Conservation (phyloP, 2,888 invertebrate genomes). For the Dasypolia templi region DNA sequence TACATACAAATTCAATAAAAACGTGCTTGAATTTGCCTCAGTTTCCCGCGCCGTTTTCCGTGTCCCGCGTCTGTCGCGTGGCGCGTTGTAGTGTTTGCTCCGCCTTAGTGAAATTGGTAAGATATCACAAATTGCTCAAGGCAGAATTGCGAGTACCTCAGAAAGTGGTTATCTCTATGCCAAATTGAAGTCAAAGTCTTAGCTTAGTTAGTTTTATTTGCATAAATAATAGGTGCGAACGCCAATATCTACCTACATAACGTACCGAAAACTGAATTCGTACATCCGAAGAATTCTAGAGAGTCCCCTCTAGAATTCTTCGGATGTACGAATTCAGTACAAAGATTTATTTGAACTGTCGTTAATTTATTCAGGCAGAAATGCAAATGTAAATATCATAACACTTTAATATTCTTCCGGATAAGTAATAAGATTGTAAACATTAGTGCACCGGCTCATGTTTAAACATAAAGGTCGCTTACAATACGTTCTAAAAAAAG, state of each 20-base stretch:
- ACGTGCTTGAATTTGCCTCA: too few species aligned
- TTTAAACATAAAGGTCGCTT: constrained; percentile 13
- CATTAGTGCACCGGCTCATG: constrained; percentile 8
- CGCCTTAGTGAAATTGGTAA: too few species aligned
- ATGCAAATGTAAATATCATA: constrained; percentile 26
- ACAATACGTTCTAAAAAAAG: constrained; percentile 16
- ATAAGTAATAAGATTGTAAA: constrained; percentile 10
- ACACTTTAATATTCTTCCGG: background rate
- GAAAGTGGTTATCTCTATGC: background rate
- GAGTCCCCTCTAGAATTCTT: too few species aligned
- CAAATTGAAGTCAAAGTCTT: background rate
- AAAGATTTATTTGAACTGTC: constrained; percentile 13
- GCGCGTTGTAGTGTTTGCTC: too few species aligned
- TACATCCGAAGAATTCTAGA: too few species aligned
- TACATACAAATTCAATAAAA: too few species aligned
- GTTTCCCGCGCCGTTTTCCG: too few species aligned
- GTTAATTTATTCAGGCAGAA: constrained; percentile 20
- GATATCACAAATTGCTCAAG: background rate
- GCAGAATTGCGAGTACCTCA: background rate
- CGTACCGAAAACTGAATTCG: too few species aligned
- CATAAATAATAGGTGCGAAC: background rate
- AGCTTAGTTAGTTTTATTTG: background rate
- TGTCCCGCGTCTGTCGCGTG: too few species aligned
- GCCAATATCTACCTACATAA: background rate
- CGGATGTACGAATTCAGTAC: background rate